These are phyloP conservation scores for Lepidocyrtoides sp. DNA, from an alignment of 2,888 invertebrate species.

Conservation along the genomic window DNA sequence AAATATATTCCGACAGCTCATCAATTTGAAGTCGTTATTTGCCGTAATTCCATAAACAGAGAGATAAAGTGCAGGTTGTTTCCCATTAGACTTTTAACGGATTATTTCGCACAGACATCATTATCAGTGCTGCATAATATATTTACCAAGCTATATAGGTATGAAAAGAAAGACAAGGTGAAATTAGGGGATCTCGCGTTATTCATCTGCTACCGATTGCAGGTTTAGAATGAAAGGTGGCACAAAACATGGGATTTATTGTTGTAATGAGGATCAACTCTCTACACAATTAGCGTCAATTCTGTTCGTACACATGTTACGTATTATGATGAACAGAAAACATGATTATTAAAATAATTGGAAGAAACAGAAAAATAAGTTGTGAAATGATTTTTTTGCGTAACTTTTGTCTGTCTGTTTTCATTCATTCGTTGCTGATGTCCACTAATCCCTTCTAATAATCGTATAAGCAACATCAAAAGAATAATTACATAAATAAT, in stretches of 20 bases:
- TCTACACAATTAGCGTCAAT: slow-evolving; percentile 4
- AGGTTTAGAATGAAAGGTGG: slow-evolving; percentile 9
- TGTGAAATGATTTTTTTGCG: slow-evolving; percentile 39
- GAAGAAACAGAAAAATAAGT: slow-evolving; percentile 11
- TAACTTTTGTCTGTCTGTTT: slow-evolving; percentile 41
- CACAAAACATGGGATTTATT: slow-evolving; percentile 33
- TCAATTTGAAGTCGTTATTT: neutral
- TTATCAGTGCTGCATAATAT: neutral
- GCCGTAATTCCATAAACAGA: neutral
- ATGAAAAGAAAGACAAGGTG: slow-evolving; percentile 28
- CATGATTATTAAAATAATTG: slow-evolving; percentile 55
- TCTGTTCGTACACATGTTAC: slow-evolving; percentile 39
- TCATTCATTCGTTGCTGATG: neutral
- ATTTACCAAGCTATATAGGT: neutral
- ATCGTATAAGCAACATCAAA: slow-evolving; percentile 43
- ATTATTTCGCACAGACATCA: neutral
- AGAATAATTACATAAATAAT: slow-evolving; percentile 37
- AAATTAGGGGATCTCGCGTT: slow-evolving; percentile 52
- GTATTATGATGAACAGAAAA: slow-evolving; percentile 2
- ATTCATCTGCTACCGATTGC: slow-evolving; percentile 27
- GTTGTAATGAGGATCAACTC: slow-evolving; percentile 19
- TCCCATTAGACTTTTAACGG: neutral
- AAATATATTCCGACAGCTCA: too few relatives aligned
- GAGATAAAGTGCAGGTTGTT: neutral
- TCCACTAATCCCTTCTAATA: slow-evolving; percentile 40